These are phyloP conservation scores for Heliconius hermathena DNA, from an alignment of 1,140 invertebrate species.

Conservation along the genomic window DNA sequence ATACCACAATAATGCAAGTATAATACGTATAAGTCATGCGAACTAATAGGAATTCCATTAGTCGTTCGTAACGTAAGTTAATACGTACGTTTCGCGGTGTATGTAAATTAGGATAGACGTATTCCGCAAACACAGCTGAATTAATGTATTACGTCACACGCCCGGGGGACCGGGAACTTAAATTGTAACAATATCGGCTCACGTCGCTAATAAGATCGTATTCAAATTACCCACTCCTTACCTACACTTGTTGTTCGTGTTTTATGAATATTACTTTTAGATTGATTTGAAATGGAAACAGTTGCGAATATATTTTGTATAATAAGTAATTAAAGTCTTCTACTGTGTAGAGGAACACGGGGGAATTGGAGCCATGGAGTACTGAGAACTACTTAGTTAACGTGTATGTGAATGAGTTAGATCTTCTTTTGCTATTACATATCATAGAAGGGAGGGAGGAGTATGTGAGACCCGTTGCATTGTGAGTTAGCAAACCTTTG, in stretches of 20 bases:
- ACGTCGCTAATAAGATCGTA: slow-evolving; percentile 46
- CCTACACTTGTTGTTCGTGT: background rate
- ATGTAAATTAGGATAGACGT: slow-evolving; percentile 72
- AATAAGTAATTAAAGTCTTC: background rate
- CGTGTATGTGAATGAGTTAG: too few relatives aligned
- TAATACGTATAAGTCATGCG: slow-evolving; percentile 8
- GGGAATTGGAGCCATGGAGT: too few relatives aligned
- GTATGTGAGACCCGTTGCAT: too few relatives aligned
- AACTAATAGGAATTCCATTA: slow-evolving; percentile 58
- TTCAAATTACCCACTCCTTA: slow-evolving; percentile 51
- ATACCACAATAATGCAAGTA: background rate
- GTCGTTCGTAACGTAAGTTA: slow-evolving; percentile 51
- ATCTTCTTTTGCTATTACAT: too few relatives aligned
- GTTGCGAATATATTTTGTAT: background rate
- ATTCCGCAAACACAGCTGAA: slow-evolving; percentile 69
- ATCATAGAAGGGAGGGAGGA: too few relatives aligned
- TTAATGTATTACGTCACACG: slow-evolving; percentile 64
- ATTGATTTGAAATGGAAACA: background rate
- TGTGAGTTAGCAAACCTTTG: too few relatives aligned
- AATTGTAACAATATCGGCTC: slow-evolving; percentile 60
- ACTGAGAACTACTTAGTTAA: too few relatives aligned
- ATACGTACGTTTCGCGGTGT: slow-evolving; percentile 57
- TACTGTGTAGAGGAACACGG: too few relatives aligned
- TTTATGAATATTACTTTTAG: slow-evolving; percentile 9
- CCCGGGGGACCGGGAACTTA: slow-evolving; percentile 48